Evolutionary conservation across 2,888 invertebrate species (phyloP).

Genomic region (Exephanes ischioxanthus): DNA sequence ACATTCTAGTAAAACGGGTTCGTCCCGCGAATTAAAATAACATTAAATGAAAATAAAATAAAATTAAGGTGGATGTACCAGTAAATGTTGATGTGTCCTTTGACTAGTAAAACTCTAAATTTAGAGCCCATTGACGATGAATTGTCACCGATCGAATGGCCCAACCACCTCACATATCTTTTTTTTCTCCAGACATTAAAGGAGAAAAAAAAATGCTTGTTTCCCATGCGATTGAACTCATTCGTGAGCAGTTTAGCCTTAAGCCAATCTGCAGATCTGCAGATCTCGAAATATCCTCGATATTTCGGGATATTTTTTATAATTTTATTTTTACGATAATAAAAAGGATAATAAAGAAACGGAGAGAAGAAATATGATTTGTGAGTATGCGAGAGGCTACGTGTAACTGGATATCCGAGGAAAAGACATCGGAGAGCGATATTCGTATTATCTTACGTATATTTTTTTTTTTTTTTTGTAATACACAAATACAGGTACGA

Average conservation of each 20-base stretch:
- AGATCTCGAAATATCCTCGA: neutral
- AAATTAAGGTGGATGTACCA: too few relatives aligned
- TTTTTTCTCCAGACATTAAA: neutral
- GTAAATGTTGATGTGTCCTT: too few relatives aligned
- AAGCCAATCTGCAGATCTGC: too few relatives aligned
- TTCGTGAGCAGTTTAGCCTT: neutral
- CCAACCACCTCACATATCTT: neutral
- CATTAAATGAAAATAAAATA: conserved; percentile 6
- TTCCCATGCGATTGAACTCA: neutral
- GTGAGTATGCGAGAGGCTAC: conserved; percentile 31
- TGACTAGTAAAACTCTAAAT: too few relatives aligned
- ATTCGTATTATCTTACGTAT: conserved; percentile 62
- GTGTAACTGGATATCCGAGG: conserved; percentile 56
- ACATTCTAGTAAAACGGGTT: too few relatives aligned
- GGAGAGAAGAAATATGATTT: conserved; percentile 27
- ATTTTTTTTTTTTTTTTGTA: conserved; percentile 11
- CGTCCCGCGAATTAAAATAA: too few relatives aligned
- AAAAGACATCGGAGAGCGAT: conserved; percentile 49
- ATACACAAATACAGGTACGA: neutral
- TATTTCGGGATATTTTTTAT: neutral
- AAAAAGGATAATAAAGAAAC: neutral
- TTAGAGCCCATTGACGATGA: too few relatives aligned
- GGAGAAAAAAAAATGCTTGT: neutral
- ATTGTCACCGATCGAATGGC: too few relatives aligned
- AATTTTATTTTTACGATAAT: neutral